These are phyloP conservation scores for Lynx canadensis DNA, from an alignment of 2,113 vertebrate genomes.

Conservation along the genomic window DNA sequence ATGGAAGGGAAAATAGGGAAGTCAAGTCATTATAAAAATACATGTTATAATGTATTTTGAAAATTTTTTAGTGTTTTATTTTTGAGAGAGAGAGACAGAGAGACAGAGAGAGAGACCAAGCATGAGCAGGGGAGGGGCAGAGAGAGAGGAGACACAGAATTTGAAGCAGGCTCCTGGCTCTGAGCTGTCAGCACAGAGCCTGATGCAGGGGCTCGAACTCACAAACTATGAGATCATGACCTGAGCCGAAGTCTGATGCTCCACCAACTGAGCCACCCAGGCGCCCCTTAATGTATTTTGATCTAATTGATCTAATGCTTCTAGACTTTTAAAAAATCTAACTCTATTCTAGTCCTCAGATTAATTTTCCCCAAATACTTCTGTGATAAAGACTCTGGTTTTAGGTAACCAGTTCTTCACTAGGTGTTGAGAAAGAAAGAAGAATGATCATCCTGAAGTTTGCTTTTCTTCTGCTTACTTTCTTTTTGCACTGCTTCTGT, in stretches of 20 bases:
- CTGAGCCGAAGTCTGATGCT: no score
- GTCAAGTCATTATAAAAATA: conserved; percentile 5
- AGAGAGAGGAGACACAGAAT: no score
- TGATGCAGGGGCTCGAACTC: no score
- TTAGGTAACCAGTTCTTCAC: conserved; percentile 39
- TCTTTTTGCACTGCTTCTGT: background rate
- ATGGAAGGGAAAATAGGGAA: conserved; percentile 51
- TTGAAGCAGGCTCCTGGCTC: no score
- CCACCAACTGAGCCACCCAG: no score
- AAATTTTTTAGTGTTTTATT: no score
- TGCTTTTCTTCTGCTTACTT: background rate
- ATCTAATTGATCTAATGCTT: background rate
- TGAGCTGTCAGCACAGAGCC: no score
- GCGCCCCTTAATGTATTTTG: background rate
- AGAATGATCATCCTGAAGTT: background rate
- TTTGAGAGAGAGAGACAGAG: no score
- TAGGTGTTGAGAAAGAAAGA: background rate
- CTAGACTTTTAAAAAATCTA: background rate
- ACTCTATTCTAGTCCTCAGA: background rate
- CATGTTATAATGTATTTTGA: background rate
- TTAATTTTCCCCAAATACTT: background rate
- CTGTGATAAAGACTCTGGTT: background rate
- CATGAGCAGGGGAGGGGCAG: no score
- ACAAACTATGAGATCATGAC: no score
- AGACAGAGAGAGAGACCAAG: no score